phyloP scores from a whole-genome alignment of 2,888 invertebrate species.

The Erebia aethiops region DNA sequence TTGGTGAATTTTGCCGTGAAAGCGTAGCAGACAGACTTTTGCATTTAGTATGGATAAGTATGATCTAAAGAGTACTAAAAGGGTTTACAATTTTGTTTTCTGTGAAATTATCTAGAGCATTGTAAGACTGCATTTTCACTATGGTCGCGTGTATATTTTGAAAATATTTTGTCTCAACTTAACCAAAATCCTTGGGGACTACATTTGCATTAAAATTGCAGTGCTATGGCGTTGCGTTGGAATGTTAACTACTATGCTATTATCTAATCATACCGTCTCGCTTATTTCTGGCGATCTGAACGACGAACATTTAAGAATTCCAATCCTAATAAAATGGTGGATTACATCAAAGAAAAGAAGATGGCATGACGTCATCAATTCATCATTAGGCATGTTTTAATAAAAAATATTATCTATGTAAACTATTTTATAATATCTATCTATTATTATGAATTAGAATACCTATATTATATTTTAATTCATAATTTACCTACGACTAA shows the following conservation, averaged over 20 bases:
- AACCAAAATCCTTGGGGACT: conserved; percentile 1
- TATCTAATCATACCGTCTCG: not conserved
- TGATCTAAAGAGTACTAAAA: not conserved
- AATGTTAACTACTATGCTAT: not conserved
- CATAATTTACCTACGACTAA: no score
- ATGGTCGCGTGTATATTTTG: not conserved
- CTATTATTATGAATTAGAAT: no score
- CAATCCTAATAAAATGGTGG: not conserved
- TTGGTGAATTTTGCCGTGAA: no score
- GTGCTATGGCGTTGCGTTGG: not conserved
- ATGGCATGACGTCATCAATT: not conserved
- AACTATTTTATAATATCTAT: no score
- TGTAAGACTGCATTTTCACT: not conserved
- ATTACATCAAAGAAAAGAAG: not conserved
- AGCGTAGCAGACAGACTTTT: no score
- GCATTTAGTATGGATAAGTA: no score
- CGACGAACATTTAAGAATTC: not conserved
- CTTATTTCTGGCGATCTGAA: not conserved
- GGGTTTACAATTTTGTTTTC: conserved; percentile 1
- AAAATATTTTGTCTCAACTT: not conserved
- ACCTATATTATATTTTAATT: no score
- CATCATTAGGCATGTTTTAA: no score
- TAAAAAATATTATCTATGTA: no score
- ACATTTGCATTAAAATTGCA: conserved; percentile 6
- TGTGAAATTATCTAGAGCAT: not conserved